Evolutionary conservation across 2,888 invertebrate genomes (phyloP).

Genomic region (Monopis laevigella): DNA sequence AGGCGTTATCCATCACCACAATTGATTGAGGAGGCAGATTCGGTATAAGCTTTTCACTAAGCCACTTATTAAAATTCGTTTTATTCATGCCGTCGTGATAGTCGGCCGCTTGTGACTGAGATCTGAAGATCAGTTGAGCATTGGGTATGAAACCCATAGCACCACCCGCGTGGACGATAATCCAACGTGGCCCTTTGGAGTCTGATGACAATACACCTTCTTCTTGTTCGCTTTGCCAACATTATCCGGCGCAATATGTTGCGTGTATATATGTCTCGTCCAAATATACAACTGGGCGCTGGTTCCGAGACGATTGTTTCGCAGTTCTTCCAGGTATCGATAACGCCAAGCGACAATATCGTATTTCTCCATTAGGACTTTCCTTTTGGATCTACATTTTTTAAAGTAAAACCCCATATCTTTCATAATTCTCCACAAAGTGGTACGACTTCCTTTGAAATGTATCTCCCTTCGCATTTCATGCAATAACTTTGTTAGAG

Average conservation of each 20-base stretch:
- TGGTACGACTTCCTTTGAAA: too few species aligned
- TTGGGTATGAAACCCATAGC: slow-evolving; percentile 13
- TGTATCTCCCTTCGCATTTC: too few species aligned
- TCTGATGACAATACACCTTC: slow-evolving; percentile 8
- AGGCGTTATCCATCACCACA: slow-evolving; percentile 21
- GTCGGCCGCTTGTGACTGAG: neutral
- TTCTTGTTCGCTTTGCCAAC: slow-evolving; percentile 10
- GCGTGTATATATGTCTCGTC: slow-evolving; percentile 16
- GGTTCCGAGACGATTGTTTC: neutral
- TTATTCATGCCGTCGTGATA: slow-evolving; percentile 18
- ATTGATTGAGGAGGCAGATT: slow-evolving; percentile 19
- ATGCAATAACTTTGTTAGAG: too few species aligned
- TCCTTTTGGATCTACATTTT: slow-evolving; percentile 17
- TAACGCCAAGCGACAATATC: slow-evolving; percentile 12
- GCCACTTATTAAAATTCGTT: slow-evolving; percentile 19
- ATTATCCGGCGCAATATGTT: slow-evolving; percentile 13
- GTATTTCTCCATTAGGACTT: slow-evolving; percentile 17
- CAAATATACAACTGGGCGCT: slow-evolving; percentile 16
- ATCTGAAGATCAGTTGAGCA: neutral
- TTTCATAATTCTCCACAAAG: too few species aligned
- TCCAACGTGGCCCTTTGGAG: slow-evolving; percentile 10
- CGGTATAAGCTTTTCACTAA: slow-evolving; percentile 18
- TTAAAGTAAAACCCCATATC: slow-evolving; percentile 16
- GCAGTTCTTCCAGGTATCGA: slow-evolving; percentile 8
- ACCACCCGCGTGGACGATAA: slow-evolving; percentile 14